Evolutionary conservation across 2,888 invertebrate genomes (phyloP), one percentile per base, ranked within the genome.

Genomic region (Ophion ellenae): DNA sequence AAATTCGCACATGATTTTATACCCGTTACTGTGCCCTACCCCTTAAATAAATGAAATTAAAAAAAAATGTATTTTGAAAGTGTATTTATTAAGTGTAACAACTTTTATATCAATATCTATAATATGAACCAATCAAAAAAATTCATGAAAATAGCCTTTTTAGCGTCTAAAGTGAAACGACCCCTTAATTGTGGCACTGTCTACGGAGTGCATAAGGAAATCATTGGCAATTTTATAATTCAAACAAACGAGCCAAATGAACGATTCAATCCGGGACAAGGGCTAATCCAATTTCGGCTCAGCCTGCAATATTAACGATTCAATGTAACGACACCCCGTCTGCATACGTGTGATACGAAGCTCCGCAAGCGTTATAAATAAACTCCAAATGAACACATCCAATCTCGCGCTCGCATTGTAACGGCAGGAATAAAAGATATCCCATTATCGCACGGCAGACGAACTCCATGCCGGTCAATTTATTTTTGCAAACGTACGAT

Each of bases 361-460:
- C 45, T 63, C 66, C 10, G 47, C 71, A 57, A 71, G 53, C 45
- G 28, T 77, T 57, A 66, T 57, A 77, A 82, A 71, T 59, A 66
- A 57, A 59, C 78, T 67, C 67, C 24, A 47, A 67, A 71, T 67
- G 57, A 71, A 71, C 57, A 24, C 17, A 17, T 64, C 24, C 81
- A 73, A 81, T 63, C 28, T 17, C 47, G 28, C 47, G 2, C 5
- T 17, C 40, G 14, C 32, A 57, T 61, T 47, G 71, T 69, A 14
- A 36, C 17, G n/a, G 17, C 36, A 45, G 17, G n/a, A 81, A 71
- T 59, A 67, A 74, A 64, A 81, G 36, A 63, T 40, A 45, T 70
- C 74, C 84, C 67, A 81, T 81, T 69, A 81, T 81, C 61, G 69
- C 74, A 71, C 66, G 66, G 66, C 9, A 53, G 6, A 53, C 70